phyloP scores from a whole-genome alignment of 2,113 vertebrate species.

The Craseonycteris thonglongyai region DNA sequence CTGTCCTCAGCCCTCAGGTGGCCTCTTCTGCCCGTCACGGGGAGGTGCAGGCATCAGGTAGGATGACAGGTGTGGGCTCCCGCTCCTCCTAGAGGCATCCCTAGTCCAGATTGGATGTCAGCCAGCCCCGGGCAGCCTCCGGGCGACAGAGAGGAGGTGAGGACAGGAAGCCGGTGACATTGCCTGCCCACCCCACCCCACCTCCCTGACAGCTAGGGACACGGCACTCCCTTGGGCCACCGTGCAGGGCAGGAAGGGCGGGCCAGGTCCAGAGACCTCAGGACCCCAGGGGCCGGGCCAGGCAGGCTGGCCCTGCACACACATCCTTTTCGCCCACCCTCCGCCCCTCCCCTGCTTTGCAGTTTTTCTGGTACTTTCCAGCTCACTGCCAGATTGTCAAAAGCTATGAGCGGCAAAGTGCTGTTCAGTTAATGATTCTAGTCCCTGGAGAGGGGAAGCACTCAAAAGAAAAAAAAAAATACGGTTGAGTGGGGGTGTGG shows the following conservation, averaged over 20 bases:
- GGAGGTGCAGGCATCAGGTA: not conserved
- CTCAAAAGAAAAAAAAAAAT: conserved; percentile 40
- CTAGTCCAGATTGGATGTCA: fast-evolving
- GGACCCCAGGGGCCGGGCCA: fast-evolving
- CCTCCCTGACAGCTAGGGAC: not conserved
- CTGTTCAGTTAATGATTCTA: conserved; percentile 57
- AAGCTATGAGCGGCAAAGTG: conserved; percentile 60
- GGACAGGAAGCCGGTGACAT: not conserved
- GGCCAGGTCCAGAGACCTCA: not conserved
- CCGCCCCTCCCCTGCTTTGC: not conserved
- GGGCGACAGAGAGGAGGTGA: not conserved
- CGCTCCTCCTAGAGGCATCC: fast-evolving
- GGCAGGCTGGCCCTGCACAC: fast-evolving
- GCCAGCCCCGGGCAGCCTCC: not conserved
- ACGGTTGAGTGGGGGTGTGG: not conserved
- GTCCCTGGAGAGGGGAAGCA: conserved; percentile 56
- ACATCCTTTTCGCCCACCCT: not conserved
- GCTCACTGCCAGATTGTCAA: conserved; percentile 59
- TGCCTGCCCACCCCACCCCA: not conserved
- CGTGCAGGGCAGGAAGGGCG: not conserved
- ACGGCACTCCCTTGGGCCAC: not conserved
- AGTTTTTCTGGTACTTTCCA: conserved; percentile 52
- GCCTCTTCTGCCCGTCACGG: fast-evolving
- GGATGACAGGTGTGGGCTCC: fast-evolving
- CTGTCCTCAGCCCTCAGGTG: not conserved